phyloP scores from a whole-genome alignment of 2,113 vertebrate species.

The Brachionichthys hirsutus region DNA sequence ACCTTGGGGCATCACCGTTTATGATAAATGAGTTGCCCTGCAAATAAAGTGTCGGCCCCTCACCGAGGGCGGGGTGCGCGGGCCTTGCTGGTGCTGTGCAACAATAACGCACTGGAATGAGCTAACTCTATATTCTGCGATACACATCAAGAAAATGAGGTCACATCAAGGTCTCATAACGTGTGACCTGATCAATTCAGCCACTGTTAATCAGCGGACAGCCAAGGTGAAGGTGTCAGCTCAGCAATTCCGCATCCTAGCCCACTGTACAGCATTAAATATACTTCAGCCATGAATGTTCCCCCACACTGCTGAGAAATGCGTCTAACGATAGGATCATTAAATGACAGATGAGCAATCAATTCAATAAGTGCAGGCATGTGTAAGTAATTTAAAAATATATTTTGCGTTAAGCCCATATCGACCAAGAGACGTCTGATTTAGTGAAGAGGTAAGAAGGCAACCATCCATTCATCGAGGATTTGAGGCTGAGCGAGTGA shows the following conservation, averaged over 20 bases:
- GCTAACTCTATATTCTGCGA: conserved; percentile 4
- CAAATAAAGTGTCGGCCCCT: conserved; percentile 62
- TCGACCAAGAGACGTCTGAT: conserved; percentile 17
- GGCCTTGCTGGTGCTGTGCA: conserved; percentile 24
- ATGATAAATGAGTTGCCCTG: conserved; percentile 64
- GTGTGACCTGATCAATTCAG: conserved; percentile 20
- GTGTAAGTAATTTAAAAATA: conserved; percentile 7
- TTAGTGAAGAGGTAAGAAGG: conserved; percentile 30
- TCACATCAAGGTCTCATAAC: conserved; percentile 12
- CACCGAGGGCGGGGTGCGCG: conserved; percentile 13
- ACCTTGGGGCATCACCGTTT: conserved; percentile 48
- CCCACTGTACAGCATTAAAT: conserved; percentile 8
- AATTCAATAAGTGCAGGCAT: conserved; percentile 11
- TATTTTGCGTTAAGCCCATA: conserved; percentile 13
- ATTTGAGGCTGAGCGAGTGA: conserved; percentile 38
- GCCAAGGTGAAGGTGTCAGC: conserved; percentile 13
- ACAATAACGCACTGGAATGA: conserved; percentile 29
- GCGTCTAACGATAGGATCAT: conserved; percentile 6
- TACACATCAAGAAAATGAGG: conserved; percentile 25
- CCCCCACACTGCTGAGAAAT: conserved; percentile 7
- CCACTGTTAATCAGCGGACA: conserved; percentile 17
- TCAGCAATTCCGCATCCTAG: conserved; percentile 3
- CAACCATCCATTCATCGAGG: conserved; percentile 24
- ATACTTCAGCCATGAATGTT: conserved; percentile 36
- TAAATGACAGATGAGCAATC: conserved; percentile 20